Percentiles rank a stretch among this genome's conserved stretches.
Conservation (phyloP, 2,888 invertebrate species). For the Cantharis lateralis region DNA sequence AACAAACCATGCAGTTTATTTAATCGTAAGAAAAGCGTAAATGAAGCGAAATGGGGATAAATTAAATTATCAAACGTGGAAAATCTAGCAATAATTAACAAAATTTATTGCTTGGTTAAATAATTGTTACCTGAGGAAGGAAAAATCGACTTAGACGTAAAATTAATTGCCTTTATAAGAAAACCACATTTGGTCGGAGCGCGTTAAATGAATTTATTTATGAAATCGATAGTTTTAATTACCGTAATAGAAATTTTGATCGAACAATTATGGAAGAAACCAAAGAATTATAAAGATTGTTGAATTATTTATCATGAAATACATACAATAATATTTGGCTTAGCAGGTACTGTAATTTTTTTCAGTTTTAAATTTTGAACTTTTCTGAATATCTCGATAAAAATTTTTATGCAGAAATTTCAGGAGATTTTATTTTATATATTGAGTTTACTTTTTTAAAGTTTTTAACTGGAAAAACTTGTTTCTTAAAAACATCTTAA, state of each 20-base stretch:
- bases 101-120: slow-evolving; percentile 1
- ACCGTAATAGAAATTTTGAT: background rate
- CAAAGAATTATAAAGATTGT: background rate
- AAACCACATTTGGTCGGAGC: background rate
- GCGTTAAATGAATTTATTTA: background rate
- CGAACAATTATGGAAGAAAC: background rate
- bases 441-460: too few relatives aligned
- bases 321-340: too few relatives aligned
- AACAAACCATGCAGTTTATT: background rate
- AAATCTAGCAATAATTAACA: background rate
- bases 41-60: background rate
- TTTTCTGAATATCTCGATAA: too few relatives aligned
- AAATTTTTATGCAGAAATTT: too few relatives aligned
- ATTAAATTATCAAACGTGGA: background rate
- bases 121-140: background rate
- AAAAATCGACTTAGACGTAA: background rate
- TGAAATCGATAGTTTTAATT: background rate
- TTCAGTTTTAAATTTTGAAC: too few relatives aligned
- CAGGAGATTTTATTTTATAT: too few relatives aligned
- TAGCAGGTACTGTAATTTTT: too few relatives aligned
- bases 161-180: background rate
- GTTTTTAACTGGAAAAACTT: too few relatives aligned
- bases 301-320: background rate
- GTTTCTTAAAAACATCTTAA: too few relatives aligned
- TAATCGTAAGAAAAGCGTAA: background rate